Base-by-base conservation (phyloP, 2,113 vertebrate genomes). In the Micromys minutus region DNA sequence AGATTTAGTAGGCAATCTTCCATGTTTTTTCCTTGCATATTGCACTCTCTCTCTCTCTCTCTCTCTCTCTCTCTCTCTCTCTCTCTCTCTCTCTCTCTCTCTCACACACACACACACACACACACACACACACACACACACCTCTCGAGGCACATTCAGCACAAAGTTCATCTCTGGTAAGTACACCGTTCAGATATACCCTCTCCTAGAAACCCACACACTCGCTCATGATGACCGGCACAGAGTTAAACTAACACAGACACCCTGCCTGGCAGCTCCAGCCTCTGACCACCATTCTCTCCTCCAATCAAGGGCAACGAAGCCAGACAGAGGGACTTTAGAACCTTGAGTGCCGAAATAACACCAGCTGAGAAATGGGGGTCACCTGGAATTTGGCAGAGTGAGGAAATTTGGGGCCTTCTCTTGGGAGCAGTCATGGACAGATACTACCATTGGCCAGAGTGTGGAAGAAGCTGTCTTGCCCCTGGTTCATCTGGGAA, bases 401-500 rank as follows among this genome's bases (percentile, higher is more conserved):
- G 6, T 11, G 31, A 47, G 45, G 8, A 36, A 24, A 9, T 36
- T 2, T 1, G 2, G 26, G 29, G 39, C 55, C 57, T 80, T 61
- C 47, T 74, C 16, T 63, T 12, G 7, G 31, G 17, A 86, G 59
- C 47, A 36, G 93, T 88, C 96, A 77, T 55, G 74, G 95, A 87
- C 59, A 26, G 67, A 85, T 67, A 93, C 93, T 72, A 76, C 91
- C 88, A 39, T 39, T 10, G 36, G 92, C 65, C 57, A 22, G 42
- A 4, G 22, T 69, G 10, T 36, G 47, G 34, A 55, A 94, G 79
- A 85, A n/a, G 15, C 13, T 29, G 75, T 42, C 79, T 74, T n/a
- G 4, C 52, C 13, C 2, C 17, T 31, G 47, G 42, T 52, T 91
- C 88, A 11, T 94, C 85, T 88, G 90, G 12, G 4, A 97, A 97